These are phyloP conservation scores for Gila orcuttii DNA, from an alignment of 2,113 vertebrate species.

Conservation along the genomic window DNA sequence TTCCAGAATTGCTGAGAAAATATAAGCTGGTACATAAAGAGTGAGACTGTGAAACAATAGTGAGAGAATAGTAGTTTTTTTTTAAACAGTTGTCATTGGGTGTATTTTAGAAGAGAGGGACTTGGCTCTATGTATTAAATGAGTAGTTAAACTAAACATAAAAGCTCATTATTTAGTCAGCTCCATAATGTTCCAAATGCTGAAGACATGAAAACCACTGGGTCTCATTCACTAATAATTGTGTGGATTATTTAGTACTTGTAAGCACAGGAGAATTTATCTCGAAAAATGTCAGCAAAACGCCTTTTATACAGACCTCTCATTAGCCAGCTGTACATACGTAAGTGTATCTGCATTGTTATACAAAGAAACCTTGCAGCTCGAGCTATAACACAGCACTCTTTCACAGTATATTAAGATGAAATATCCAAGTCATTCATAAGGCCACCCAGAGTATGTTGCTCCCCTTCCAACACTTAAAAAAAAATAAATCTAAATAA, in stretches of 20 bases:
- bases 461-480: too few relatives aligned
- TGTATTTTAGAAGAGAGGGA: neutral
- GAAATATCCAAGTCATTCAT: neutral
- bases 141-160: neutral
- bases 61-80: neutral
- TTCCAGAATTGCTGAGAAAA: neutral
- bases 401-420: neutral
- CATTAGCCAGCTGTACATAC: neutral
- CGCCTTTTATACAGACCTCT: neutral
- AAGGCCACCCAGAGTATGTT: too few relatives aligned
- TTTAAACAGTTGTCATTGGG: neutral
- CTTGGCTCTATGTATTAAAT: neutral
- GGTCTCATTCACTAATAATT: neutral
- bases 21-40: neutral
- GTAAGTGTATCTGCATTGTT: neutral
- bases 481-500: too few relatives aligned
- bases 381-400: neutral
- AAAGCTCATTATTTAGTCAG: neutral
- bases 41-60: neutral
- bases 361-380: neutral
- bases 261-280: neutral
- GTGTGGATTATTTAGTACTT: neutral
- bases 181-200: neutral
- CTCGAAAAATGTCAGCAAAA: neutral
- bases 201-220: neutral